Evolutionary conservation across 2,797 vertebrate species (phyloP).

Genomic region (Tauraco hartlaubi): DNA sequence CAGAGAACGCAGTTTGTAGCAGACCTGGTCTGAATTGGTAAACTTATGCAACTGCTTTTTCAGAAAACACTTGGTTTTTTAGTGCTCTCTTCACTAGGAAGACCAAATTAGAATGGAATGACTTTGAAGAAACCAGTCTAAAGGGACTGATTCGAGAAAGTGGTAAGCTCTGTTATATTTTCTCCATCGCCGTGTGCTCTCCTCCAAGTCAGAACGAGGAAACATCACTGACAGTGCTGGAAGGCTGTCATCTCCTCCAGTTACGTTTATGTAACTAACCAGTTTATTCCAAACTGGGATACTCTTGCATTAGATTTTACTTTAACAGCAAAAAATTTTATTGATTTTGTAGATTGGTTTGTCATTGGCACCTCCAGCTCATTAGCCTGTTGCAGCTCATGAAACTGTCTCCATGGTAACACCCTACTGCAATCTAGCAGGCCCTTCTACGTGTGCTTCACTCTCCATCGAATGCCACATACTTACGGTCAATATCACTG

Average conservation of each 20-base stretch:
- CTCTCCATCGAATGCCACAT: constrained; percentile 77
- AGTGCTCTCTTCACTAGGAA: not conserved
- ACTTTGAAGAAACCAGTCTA: not conserved
- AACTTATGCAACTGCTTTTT: not conserved
- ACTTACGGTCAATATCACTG: constrained; percentile 99
- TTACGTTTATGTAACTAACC: not conserved
- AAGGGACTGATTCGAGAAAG: not conserved
- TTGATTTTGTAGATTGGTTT: not conserved
- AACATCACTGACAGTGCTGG: not conserved
- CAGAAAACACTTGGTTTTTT: not conserved
- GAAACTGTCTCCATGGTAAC: constrained; percentile 84
- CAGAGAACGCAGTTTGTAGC: not conserved
- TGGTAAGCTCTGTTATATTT: not conserved
- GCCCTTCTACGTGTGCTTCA: constrained; percentile 67
- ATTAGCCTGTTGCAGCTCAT: constrained; percentile 79
- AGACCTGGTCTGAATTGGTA: not conserved
- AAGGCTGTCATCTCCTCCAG: not conserved
- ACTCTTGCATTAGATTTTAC: not conserved
- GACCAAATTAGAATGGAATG: not conserved
- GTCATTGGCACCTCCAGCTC: not conserved
- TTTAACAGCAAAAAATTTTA: not conserved
- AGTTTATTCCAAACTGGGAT: constrained; percentile 3
- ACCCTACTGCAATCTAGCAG: constrained; percentile 80
- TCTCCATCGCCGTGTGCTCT: not conserved
- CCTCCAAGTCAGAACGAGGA: not conserved